Base-by-base conservation (phyloP, 1,140 invertebrate species). In the Chironomus striatipennis region DNA sequence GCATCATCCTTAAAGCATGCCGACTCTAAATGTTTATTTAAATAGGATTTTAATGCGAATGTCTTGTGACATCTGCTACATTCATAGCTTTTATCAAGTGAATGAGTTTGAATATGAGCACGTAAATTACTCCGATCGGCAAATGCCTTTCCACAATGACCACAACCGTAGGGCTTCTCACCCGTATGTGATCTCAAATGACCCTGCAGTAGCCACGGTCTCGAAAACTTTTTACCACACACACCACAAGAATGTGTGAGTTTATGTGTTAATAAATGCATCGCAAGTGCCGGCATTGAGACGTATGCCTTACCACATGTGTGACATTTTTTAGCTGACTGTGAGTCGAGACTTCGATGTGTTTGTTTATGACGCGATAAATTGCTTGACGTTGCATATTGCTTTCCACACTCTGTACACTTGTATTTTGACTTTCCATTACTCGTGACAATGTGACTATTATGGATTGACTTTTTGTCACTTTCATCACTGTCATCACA, bases 251-350 rank as follows among this genome's bases (percentile, higher is more conserved):
- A 93, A 81, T 97, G 96, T 75, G 94, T 92, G 85, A 87, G 89
- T 87, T 88, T 96, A 85, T 88, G 95, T 83, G 97, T 98, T 17
- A 98, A 86, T 70, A 98, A 86, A 85, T 98, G 97, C 97, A 99
- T 99, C 12, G 96, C 95, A 72, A 98, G 83, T 0, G 97, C 97
- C 0, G 97, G 96, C 96, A 98, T 98, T 77, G 92, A 95, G 12
- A 98, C 96, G 83, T 99, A 99, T 0, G 94, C 92, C 81, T 98
- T 97, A 75, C 93, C 93, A 81, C 97, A 99, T 65, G 94, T 93
- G 75, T 90, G 90, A 84, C 97, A 99, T 79, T 94, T 93, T 82
- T 97, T 97, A 2, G 97, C 96, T 75, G 91, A 90, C 76, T 93
- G 90, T 0, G 95, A 97, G 81, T 98, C 95, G 20, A 98, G 86